These are phyloP conservation scores for Puffinus mauretanicus DNA, from an alignment of 2,113 vertebrate genomes.

Conservation along the genomic window DNA sequence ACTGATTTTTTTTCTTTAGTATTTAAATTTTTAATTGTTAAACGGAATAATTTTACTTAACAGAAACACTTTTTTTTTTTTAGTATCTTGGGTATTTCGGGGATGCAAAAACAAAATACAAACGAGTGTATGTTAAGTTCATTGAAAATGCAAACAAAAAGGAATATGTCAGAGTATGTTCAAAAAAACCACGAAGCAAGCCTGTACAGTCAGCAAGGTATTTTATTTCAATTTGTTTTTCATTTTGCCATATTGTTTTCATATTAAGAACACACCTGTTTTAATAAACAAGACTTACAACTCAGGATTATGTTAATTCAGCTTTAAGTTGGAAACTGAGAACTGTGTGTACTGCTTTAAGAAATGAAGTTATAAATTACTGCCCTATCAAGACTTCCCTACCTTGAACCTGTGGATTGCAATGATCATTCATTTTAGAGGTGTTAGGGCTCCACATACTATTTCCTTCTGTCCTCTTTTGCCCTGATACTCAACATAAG, in stretches of 20 bases:
- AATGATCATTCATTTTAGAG: neutral
- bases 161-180: slow-evolving; percentile 95
- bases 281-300: neutral
- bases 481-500: neutral
- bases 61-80: neutral
- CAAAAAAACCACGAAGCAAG: slow-evolving; percentile 90
- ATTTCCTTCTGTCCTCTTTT: neutral
- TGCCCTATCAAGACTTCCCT: neutral
- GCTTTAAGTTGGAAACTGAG: neutral
- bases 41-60: neutral
- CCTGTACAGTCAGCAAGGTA: slow-evolving; percentile 91
- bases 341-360: neutral
- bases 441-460: neutral
- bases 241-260: neutral
- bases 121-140: slow-evolving; percentile 95
- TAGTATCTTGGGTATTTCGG: slow-evolving; percentile 98
- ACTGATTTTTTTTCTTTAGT: neutral
- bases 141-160: slow-evolving; percentile 98
- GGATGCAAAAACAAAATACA: slow-evolving; percentile 95
- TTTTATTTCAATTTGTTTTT: slow-evolving; percentile 32
- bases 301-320: neutral
- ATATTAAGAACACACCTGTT: neutral
- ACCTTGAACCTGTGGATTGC: neutral
- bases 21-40: neutral
- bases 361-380: neutral